Conservation (phyloP, 2,888 invertebrate genomes). For the Cyclophora punctaria region DNA sequence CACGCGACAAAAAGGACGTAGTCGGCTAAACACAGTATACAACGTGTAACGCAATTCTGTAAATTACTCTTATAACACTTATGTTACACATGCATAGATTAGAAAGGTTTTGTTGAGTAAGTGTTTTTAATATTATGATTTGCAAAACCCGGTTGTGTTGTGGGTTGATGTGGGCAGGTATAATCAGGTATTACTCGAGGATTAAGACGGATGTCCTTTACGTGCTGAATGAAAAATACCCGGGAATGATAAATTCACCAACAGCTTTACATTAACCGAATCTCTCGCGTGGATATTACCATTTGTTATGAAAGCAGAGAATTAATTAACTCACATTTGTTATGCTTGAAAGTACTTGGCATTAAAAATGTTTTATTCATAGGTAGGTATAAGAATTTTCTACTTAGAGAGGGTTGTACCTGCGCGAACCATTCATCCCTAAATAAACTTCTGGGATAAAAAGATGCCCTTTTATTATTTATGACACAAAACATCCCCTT, state of each 20-base stretch:
- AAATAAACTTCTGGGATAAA: constrained; percentile 38
- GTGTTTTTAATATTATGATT: constrained; percentile 8
- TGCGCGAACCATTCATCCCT: constrained; percentile 30
- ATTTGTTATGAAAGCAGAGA: too few species aligned
- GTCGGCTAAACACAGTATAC: constrained; percentile 3
- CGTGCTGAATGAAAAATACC: too few species aligned
- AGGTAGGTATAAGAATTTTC: too few species aligned
- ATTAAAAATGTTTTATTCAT: too few species aligned
- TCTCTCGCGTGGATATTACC: too few species aligned
- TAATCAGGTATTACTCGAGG: constrained; percentile 10
- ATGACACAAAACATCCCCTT: constrained; percentile 47
- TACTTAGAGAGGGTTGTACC: constrained; percentile 20
- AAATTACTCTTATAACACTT: constrained; percentile 2
- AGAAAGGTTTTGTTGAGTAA: constrained; percentile 8
- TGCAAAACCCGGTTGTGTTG: constrained; percentile 7
- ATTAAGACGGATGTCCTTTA: constrained; percentile 7
- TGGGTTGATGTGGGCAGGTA: constrained; percentile 15
- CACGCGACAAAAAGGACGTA: constrained; percentile 3
- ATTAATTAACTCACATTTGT: too few species aligned
- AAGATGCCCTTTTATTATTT: constrained; percentile 56
- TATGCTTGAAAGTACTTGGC: too few species aligned
- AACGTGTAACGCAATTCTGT: background rate
- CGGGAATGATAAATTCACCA: too few species aligned
- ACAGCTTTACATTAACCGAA: too few species aligned
- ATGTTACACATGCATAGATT: constrained; percentile 5